These are phyloP conservation scores for Elaphurus davidianus DNA, from an alignment of 2,113 vertebrate species.

Conservation along the genomic window DNA sequence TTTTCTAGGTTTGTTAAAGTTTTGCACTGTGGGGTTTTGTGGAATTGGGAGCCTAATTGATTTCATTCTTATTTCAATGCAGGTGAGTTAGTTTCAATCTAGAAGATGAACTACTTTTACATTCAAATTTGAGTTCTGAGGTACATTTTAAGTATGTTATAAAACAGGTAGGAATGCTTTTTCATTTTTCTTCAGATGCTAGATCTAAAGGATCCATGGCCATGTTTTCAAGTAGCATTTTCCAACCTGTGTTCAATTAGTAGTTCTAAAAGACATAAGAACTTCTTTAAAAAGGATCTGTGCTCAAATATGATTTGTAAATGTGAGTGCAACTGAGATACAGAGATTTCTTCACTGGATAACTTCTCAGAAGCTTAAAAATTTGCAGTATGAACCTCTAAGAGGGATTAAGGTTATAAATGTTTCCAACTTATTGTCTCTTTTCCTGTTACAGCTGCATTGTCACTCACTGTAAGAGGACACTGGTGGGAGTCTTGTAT, in stretches of 20 bases:
- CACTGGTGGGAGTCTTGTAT: not conserved
- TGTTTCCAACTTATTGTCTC: not conserved
- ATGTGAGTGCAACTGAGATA: not conserved
- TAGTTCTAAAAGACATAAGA: not conserved
- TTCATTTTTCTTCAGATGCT: slow-evolving; percentile 21
- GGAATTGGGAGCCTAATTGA: slow-evolving; percentile 97
- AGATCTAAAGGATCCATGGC: not conserved
- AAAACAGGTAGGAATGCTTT: not conserved
- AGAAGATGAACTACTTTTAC: not conserved
- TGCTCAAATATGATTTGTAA: not conserved
- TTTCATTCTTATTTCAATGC: slow-evolving; percentile 98
- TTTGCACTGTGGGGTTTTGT: slow-evolving; percentile 99
- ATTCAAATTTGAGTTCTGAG: slow-evolving; percentile 10
- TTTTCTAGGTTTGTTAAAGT: slow-evolving; percentile 93
- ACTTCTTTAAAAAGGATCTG: not conserved
- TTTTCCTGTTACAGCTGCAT: not conserved
- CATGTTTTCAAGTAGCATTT: not conserved
- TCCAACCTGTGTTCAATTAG: not conserved
- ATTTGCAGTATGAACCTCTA: not conserved
- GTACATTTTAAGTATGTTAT: not conserved
- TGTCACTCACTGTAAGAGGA: not conserved
- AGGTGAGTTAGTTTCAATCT: slow-evolving; percentile 85
- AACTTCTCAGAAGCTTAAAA: not conserved
- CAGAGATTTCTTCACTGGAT: not conserved
- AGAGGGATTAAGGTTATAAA: not conserved